phyloP scores from a whole-genome alignment of 2,888 invertebrate species.

The Desoria tigrina region DNA sequence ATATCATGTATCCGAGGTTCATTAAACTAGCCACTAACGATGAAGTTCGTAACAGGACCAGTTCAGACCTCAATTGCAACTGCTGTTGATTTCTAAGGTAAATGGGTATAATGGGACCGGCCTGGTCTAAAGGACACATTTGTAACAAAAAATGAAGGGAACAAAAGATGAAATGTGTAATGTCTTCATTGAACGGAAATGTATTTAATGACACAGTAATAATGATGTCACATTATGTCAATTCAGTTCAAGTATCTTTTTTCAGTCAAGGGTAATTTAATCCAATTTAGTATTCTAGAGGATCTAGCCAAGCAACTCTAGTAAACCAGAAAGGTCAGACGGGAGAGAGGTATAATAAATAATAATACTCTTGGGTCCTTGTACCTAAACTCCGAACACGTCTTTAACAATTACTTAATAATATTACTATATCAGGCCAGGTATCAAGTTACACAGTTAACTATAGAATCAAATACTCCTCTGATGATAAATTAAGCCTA shows the following conservation, averaged over 20 bases:
- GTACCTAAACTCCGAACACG: too few species aligned
- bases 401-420: too few species aligned
- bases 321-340: conserved; percentile 9
- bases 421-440: too few species aligned
- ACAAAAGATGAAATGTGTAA: neutral
- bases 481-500: too few species aligned
- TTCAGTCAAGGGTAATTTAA: conserved; percentile 25
- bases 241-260: conserved; percentile 7
- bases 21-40: neutral
- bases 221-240: conserved; percentile 23
- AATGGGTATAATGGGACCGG: neutral
- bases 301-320: neutral
- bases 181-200: conserved; percentile 1
- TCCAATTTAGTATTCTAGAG: conserved; percentile 14
- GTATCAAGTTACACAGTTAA: too few species aligned
- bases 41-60: neutral
- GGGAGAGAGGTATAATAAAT: neutral
- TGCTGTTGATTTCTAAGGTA: neutral
- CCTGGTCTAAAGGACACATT: neutral
- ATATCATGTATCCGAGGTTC: neutral
- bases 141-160: neutral
- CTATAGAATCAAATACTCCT: too few species aligned
- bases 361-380: too few species aligned
- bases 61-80: neutral
- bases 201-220: conserved; percentile 11